Base-by-base conservation (phyloP, 2,888 invertebrate species). In the Ctena decussata region DNA sequence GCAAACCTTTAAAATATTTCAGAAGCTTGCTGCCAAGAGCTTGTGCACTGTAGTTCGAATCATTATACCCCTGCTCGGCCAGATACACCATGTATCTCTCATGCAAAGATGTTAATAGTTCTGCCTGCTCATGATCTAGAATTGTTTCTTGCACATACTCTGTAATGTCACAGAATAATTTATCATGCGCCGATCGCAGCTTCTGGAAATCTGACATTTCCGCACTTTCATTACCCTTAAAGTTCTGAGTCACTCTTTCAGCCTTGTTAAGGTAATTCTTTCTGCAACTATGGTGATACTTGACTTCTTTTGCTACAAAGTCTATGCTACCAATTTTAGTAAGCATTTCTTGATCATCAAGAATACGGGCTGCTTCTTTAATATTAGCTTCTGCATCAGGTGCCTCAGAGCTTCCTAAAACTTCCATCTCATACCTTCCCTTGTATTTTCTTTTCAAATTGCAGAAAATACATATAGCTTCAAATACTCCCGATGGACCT, bases 201-300 rank as follows among this genome's bases (percentile, higher is more conserved):
- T 71, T 60, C 21, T 65, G 21, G 57, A 35, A 57, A 27, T 78
- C 53, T 8, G 72, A 57, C 12, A 3, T 21, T 49, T 79, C 32
- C n/a, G n/a, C n/a, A 27, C 21, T n/a, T 69, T 39, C 24, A 76
- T 8, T 53, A 60, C 27, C 41, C 21, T 18, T 12, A 15, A n/a
- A 18, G 3, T 21, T 12, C 24, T 32, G 27, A 18, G 11, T 41
- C 24, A 27, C 41, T 41, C 46, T 30, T 41, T 69, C 65, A 27
- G 44, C 46, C 69, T 24, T 69, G 35, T 77, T 77, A 0, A 70
- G 18, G 27, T 77, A 77, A 18, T 65, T n/a, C 41, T 44, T 77
- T 32, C 77, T 65, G 44, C 77, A 77, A 30, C 65, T 69, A 41
- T 82, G 71, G 32, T 82, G 82, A 35, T 41, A 73, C 60, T 73